Evolutionary conservation across 1,140 invertebrate species (phyloP).

Genomic region (Eurytemora carolleeae): DNA sequence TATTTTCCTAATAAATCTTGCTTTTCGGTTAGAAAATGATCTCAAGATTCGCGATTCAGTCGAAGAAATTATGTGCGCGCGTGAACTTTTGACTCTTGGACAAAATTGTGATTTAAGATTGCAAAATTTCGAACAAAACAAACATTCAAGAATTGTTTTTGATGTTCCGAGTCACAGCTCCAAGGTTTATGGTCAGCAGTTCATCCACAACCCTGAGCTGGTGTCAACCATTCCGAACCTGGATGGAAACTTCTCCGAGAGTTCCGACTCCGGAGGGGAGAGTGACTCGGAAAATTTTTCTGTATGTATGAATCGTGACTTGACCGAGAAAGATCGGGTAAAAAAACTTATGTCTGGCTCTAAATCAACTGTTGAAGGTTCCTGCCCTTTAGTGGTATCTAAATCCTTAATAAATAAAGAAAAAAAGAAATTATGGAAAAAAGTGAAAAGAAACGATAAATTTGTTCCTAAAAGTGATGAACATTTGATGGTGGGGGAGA

Average conservation of each 20-base stretch:
- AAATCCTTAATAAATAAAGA: not conserved
- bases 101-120: not conserved
- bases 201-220: no score
- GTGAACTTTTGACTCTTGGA: not conserved
- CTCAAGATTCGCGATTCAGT: not conserved
- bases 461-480: no score
- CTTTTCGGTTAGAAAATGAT: not conserved
- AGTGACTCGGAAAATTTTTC: not conserved
- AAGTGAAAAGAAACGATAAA: not conserved
- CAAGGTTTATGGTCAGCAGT: no score
- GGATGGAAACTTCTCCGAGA: conserved; percentile 4
- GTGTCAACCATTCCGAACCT: not conserved
- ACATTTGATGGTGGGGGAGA: no score
- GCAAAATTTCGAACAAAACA: not conserved
- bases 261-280: not conserved
- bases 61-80: not conserved
- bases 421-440: not conserved
- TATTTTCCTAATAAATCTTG: no score
- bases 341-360: no score
- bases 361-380: not conserved
- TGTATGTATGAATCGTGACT: no score
- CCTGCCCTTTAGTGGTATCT: not conserved
- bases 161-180: no score
- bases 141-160: not conserved
- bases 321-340: no score